Evolutionary conservation across 2,797 vertebrate genomes (phyloP), one percentile per base, ranked within the genome.

Genomic region (Fringilla coelebs): DNA sequence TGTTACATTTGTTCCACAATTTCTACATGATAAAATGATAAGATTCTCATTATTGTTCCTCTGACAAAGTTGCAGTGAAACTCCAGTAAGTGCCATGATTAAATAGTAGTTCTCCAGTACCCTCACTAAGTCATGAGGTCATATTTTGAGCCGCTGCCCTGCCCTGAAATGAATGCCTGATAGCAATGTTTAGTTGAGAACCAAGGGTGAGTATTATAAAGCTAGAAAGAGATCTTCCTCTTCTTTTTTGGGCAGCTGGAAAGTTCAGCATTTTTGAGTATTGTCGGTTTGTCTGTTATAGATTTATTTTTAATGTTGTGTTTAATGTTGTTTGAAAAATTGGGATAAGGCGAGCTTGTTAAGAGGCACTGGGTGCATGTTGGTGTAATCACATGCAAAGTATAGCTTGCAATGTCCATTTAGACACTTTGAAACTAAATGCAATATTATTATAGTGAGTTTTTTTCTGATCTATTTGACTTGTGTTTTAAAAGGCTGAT

Each of bases 321-420:
- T 57, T 94, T 92, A 96, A 94, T 84, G 83, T 89, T 81, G 58
- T 94, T 93, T 91, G 89, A 86, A 96, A 88, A 86, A 88, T 24
- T 43, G 36, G 28, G 63, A 86, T 58, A 60, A 81, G 72, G 36
- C 3, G 0, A 92, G 66, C 54, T 83, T 57, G 61, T 77, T 75
- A 55, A 36, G 87, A 76, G 73, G 51, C 12, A 0, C 55, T 4
- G 40, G 63, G 40, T 62, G 43, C 72, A 15, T 2, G 1, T 57
- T 75, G 48, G 25, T 66, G 15, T 90, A 94, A 96, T 80, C 9
- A 2, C 75, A 75, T 17, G 11, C 70, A 91, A 93, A 92, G 89
- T 52, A 65, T 18, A 77, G 87, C 83, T 91, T 94, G 68, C 75
- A 83, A 94, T 77, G 88, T 85, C 55, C 45, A 52, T 95, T 87